Evolutionary conservation across 1,140 invertebrate genomes (phyloP).

Genomic region (Drosophila fuyamai): DNA sequence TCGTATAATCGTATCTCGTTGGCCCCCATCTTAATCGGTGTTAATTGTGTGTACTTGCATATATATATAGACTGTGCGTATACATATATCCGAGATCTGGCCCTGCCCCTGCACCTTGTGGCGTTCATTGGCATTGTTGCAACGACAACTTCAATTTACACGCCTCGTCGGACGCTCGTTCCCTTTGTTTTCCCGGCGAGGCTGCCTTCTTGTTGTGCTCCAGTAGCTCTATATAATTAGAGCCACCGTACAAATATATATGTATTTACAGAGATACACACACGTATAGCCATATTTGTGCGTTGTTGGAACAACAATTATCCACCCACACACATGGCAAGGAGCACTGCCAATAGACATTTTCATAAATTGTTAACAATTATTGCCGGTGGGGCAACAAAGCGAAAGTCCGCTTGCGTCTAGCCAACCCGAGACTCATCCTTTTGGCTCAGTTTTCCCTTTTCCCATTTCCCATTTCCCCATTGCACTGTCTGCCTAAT

Average conservation of each 20-base stretch:
- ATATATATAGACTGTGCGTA: slow-evolving; percentile 1
- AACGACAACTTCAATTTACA: slow-evolving; percentile 70
- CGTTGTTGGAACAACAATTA: slow-evolving; percentile 50
- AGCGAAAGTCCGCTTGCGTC: slow-evolving; percentile 53
- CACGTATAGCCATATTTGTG: slow-evolving; percentile 8
- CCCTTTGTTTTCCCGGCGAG: slow-evolving; percentile 41
- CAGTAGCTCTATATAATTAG: slow-evolving; percentile 69
- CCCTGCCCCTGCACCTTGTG: slow-evolving; percentile 9
- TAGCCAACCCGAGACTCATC: slow-evolving; percentile 21
- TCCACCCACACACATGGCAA: slow-evolving; percentile 42
- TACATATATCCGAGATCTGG: slow-evolving; percentile 9
- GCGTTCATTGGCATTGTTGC: slow-evolving; percentile 55
- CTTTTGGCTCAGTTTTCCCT: slow-evolving; percentile 18
- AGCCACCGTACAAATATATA: slow-evolving; percentile 6
- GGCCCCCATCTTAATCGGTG: slow-evolving; percentile 52
- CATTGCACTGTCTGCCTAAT: slow-evolving; percentile 31
- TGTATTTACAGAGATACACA: background rate
- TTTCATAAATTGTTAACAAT: slow-evolving; percentile 82
- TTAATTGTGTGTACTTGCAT: slow-evolving; percentile 52
- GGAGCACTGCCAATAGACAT: slow-evolving; percentile 60
- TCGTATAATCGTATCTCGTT: slow-evolving; percentile 12
- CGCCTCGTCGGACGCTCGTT: slow-evolving; percentile 52
- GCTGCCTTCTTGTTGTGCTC: slow-evolving; percentile 49
- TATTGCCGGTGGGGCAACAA: slow-evolving; percentile 53
- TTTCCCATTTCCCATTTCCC: background rate